Percentiles rank a stretch among this genome's conserved stretches.
Evolutionary conservation across 2,797 vertebrate genomes (phyloP).

Genomic region (Poecilia picta): DNA sequence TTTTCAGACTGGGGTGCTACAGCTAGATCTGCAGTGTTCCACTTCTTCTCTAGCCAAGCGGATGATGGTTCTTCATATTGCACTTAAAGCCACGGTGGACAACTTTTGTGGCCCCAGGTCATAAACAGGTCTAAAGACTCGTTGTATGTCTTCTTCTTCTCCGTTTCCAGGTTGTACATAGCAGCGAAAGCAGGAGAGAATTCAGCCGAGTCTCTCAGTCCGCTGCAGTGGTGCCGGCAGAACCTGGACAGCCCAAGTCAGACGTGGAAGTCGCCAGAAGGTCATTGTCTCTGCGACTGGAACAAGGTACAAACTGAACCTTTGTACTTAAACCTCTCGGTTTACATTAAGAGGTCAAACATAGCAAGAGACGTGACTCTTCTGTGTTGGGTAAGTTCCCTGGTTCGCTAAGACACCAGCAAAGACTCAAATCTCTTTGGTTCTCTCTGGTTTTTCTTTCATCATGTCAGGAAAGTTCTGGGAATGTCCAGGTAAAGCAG

Average conservation of each 20-base stretch:
- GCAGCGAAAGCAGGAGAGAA: slow-evolving; percentile 76
- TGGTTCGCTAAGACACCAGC: not conserved
- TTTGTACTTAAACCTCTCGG: not conserved
- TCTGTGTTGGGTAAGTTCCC: not conserved
- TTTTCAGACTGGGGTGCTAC: not conserved
- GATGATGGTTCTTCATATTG: not conserved
- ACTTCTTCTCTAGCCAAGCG: not conserved
- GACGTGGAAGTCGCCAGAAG: slow-evolving; percentile 88
- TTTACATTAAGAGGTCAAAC: not conserved
- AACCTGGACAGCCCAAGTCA: slow-evolving; percentile 86
- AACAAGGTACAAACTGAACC: slow-evolving; percentile 80
- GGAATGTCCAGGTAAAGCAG: not conserved
- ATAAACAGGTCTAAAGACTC: not conserved
- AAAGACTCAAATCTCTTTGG: not conserved
- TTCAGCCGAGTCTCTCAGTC: slow-evolving; percentile 67
- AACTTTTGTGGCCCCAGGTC: not conserved
- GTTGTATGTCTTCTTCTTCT: not conserved
- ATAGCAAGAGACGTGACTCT: not conserved
- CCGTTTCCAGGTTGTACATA: slow-evolving; percentile 85
- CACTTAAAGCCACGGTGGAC: not conserved
- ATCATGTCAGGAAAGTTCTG: not conserved
- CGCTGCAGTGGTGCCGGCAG: slow-evolving; percentile 91
- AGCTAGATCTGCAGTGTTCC: not conserved
- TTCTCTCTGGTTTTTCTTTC: not conserved
- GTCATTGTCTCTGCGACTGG: slow-evolving; percentile 87